A percentile compares a stretch with the other conserved stretches of the same genome.
phyloP scores from a whole-genome alignment of 2,113 vertebrate species.

The Ceratotherium simum region DNA sequence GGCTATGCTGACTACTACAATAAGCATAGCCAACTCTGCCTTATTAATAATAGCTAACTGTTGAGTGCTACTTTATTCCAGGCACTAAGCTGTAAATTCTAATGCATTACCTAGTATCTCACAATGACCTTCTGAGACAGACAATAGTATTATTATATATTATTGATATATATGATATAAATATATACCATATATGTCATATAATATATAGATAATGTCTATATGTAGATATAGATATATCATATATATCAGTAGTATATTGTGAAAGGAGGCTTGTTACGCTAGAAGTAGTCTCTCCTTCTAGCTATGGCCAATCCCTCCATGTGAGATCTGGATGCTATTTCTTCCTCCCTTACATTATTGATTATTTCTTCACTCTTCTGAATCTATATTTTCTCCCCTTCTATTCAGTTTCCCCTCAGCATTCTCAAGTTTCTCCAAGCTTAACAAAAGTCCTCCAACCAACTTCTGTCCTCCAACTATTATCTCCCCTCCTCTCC shows the following conservation, averaged over 20 bases:
- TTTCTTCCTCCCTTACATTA: background rate
- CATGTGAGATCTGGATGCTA: background rate
- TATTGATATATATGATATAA: background rate
- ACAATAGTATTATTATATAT: background rate
- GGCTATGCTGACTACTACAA: background rate
- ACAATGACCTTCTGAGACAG: background rate
- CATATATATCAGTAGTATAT: background rate
- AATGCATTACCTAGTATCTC: background rate
- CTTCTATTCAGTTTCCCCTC: background rate
- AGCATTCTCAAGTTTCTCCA: background rate
- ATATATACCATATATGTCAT: background rate
- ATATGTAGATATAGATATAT: background rate
- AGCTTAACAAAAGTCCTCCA: background rate
- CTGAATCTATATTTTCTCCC: background rate
- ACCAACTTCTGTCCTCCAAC: background rate
- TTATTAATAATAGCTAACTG: background rate
- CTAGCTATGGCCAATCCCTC: background rate
- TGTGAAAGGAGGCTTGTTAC: background rate
- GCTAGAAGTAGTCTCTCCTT: background rate
- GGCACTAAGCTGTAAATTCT: background rate
- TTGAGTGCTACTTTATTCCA: background rate
- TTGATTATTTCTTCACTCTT: background rate
- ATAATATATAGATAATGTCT: background rate
- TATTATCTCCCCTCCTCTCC: background rate
- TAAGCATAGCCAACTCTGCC: background rate